Conservation (phyloP, 2,797 vertebrate genomes). For the Arrhamphus sclerolepis region DNA sequence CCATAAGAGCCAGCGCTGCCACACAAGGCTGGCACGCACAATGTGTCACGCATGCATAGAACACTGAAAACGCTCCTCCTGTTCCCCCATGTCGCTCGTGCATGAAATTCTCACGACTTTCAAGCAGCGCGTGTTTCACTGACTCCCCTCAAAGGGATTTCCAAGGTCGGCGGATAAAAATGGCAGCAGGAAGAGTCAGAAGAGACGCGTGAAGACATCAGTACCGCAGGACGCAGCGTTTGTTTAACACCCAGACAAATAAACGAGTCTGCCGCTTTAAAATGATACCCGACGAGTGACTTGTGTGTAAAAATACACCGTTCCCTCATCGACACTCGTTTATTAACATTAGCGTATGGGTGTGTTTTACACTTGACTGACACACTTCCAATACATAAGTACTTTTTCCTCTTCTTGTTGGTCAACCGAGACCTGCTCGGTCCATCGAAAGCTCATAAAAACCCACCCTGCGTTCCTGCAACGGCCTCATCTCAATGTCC, state of each 20-base stretch:
- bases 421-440: background rate
- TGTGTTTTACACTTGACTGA: conserved; percentile 29
- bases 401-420: background rate
- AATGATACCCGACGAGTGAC: conserved; percentile 46
- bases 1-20: background rate
- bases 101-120: conserved; percentile 24
- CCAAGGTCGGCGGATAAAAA: conserved; percentile 57
- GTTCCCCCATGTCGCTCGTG: background rate
- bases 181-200: conserved; percentile 24
- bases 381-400: conserved; percentile 6
- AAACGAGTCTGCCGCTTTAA: conserved; percentile 50
- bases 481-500: conserved; percentile 2
- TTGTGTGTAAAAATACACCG: conserved; percentile 52
- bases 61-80: conserved; percentile 9
- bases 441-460: conserved; percentile 8
- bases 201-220: conserved; percentile 19
- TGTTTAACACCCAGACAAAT: conserved; percentile 44
- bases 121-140: conserved; percentile 46
- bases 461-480: conserved; percentile 6
- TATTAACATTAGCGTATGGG: conserved; percentile 3
- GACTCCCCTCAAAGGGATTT: conserved; percentile 29
- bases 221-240: conserved; percentile 29
- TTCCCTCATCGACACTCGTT: conserved; percentile 25
- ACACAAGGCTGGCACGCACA: background rate
- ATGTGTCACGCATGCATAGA: background rate